A percentile compares a stretch with the other conserved stretches of the same genome.
phyloP scores from a whole-genome alignment of 1,140 invertebrate genomes.

The Hypsibius dujardini region DNA sequence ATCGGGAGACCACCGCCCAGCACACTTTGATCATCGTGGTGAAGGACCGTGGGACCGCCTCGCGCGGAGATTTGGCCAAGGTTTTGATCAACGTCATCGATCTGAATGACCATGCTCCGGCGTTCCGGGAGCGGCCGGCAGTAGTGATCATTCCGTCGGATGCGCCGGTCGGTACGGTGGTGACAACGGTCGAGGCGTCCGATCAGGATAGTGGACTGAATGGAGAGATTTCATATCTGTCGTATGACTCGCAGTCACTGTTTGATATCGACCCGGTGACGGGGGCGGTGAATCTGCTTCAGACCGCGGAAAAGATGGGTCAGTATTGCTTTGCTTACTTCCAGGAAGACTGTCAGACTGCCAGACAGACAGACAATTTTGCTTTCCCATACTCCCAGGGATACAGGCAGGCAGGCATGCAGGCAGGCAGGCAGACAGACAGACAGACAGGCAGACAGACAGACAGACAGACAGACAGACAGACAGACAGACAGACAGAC shows the following conservation, averaged over 20 bases:
- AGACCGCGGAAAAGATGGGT: constrained; percentile 8
- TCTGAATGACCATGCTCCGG: constrained; percentile 71
- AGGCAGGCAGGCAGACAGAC: too few species aligned
- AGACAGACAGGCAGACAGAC: too few species aligned
- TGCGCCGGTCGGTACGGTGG: constrained; percentile 29
- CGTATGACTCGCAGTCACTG: background rate
- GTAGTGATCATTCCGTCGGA: background rate
- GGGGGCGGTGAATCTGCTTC: background rate
- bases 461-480: too few species aligned
- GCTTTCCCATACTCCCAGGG: too few species aligned
- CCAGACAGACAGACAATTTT: too few species aligned
- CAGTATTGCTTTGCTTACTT: too few species aligned
- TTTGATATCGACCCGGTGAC: background rate
- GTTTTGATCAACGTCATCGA: constrained; percentile 62
- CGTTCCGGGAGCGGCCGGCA: constrained; percentile 46
- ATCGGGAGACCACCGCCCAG: constrained; percentile 57
- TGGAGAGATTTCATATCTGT: background rate
- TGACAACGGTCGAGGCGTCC: constrained; percentile 42
- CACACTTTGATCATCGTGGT: constrained; percentile 76
- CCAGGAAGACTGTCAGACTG: too few species aligned
- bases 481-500: too few species aligned
- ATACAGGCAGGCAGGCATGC: too few species aligned
- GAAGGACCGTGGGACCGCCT: constrained; percentile 65
- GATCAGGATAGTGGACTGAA: constrained; percentile 48
- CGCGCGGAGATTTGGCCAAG: constrained; percentile 62